Base-by-base conservation (phyloP, 2,797 vertebrate genomes). In the Phataginus tricuspis region DNA sequence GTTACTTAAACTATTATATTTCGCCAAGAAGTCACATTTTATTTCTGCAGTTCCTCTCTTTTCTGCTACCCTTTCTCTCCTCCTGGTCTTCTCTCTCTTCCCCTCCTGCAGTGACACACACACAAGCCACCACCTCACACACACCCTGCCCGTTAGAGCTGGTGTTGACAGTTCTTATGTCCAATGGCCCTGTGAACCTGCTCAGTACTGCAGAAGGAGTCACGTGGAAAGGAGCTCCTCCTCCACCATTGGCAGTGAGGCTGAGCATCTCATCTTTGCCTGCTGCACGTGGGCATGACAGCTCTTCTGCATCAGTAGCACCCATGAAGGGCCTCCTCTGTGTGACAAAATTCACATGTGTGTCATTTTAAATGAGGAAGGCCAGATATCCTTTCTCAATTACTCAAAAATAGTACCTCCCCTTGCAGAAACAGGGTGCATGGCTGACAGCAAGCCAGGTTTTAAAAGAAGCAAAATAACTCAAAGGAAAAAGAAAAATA, bases 351-450 rank as follows among this genome's bases (percentile, higher is more conserved):
- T 2, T 96, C 9, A 3, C 77, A 85, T 57, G 21, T 85, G 27
- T 86, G 91, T 53, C 59, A 3, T 78, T 95, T 97, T 21, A 82
- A 6, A 37, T 45, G 19, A 95, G 61, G 63, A 66, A 83, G 31
- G 78, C 15, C 88, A 89, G 51, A 34, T n/a, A 77, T 29, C 19
- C 68, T 1, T 21, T 89, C 63, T 45, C 11, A 74, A 88, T 84
- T 64, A 75, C 90, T 64, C 45, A 34, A 84, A 97, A 94, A 72
- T 34, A 80, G 4, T 4, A 61, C 53, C 51, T 57, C n/a, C 55
- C 11, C 91, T 91, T 27, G 55, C 21, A 92, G 86, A 94, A 95
- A 86, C 0, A 0, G 5, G 5, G 82, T 88, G 91, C 0, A 61
- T 64, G 25, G 37, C 9, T 19, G 53, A 88, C 13, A 55, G 78